Evolutionary conservation across 2,113 vertebrate species (phyloP).

Genomic region (Lanius ludovicianus): DNA sequence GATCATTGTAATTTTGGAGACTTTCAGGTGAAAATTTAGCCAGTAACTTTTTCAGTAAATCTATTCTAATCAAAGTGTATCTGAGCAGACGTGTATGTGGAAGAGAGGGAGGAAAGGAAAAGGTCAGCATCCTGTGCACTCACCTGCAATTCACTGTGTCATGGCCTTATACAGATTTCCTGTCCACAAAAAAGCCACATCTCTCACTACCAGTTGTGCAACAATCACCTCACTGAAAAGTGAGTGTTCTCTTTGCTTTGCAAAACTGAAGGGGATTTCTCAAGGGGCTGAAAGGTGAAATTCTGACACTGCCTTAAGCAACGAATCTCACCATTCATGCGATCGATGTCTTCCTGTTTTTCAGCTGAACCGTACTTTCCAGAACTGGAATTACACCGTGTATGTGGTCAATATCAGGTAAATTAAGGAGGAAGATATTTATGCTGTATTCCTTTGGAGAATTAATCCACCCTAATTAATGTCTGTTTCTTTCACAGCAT

Average conservation of each 20-base stretch:
- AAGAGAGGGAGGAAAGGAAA: neutral
- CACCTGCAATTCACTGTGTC: neutral
- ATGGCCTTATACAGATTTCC: neutral
- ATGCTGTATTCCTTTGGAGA: neutral
- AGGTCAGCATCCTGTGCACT: neutral
- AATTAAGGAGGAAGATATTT: constrained; percentile 17
- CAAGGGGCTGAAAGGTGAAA: neutral
- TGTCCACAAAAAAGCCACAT: neutral
- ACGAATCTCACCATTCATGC: neutral
- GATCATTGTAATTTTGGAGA: neutral
- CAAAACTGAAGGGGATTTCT: neutral
- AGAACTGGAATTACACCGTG: constrained; percentile 85
- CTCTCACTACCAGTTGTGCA: neutral
- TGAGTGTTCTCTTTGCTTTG: neutral
- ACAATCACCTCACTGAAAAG: neutral
- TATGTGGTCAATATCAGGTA: constrained; percentile 86
- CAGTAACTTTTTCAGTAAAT: neutral
- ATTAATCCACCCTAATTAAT: neutral
- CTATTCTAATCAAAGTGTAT: neutral
- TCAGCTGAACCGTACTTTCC: constrained; percentile 89
- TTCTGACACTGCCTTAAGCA: neutral
- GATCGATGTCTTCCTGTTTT: constrained; percentile 67
- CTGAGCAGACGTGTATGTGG: neutral
- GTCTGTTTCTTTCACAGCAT: constrained; percentile 63
- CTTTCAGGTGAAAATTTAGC: neutral